phyloP scores from a whole-genome alignment of 2,797 vertebrate species.

The Petrocephalus schoutedeni region DNA sequence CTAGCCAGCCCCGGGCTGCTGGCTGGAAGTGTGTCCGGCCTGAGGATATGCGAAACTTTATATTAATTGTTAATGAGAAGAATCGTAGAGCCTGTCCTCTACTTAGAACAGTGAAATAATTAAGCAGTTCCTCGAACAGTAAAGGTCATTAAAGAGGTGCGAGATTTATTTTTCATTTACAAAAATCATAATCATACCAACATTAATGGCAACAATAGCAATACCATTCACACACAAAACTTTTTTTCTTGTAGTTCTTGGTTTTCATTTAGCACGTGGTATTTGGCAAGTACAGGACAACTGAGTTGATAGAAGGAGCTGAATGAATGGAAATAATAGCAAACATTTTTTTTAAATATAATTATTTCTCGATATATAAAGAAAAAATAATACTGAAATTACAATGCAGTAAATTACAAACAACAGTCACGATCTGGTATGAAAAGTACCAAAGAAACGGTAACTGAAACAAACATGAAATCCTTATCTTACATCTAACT shows the following conservation, averaged over 20 bases:
- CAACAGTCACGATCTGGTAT: conserved; percentile 36
- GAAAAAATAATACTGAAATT: conserved; percentile 44
- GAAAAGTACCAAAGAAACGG: conserved; percentile 34
- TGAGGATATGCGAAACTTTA: background rate
- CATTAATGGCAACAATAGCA: conserved; percentile 16
- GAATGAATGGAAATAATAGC: background rate
- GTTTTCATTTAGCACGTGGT: background rate
- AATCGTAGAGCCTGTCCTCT: background rate
- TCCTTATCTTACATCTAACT: background rate
- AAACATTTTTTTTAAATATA: conserved; percentile 56
- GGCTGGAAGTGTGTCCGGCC: no score
- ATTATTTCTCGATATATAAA: conserved; percentile 62
- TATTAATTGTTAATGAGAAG: background rate
- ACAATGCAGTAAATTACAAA: conserved; percentile 48
- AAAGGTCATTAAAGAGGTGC: conserved; percentile 22
- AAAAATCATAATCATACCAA: conserved; percentile 25
- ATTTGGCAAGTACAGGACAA: conserved; percentile 18
- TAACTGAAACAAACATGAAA: conserved; percentile 25
- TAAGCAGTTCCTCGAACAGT: background rate
- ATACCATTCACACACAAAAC: conserved; percentile 3
- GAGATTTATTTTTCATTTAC: conserved; percentile 25
- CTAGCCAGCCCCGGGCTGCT: no score
- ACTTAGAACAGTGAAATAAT: background rate
- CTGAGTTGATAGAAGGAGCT: background rate
- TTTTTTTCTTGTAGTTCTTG: conserved; percentile 6